Evolutionary conservation across 2,797 vertebrate genomes (phyloP).

Genomic region (Lophotriccus pileatus): DNA sequence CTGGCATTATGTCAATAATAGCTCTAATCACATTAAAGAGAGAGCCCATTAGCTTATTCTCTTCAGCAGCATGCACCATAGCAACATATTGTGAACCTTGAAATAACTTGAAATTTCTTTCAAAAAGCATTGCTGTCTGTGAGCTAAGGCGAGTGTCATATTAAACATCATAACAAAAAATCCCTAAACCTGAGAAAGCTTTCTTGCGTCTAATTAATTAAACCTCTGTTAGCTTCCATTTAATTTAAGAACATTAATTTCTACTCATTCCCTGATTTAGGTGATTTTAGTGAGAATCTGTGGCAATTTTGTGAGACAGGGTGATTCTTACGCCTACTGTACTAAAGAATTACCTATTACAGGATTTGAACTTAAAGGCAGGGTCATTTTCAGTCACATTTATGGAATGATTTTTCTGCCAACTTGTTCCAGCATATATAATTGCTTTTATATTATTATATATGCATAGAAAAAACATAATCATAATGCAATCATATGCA

Average conservation of each 20-base stretch:
- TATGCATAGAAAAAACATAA: neutral
- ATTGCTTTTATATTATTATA: neutral
- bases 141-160: slow-evolving; percentile 29
- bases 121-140: slow-evolving; percentile 36
- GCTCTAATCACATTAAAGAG: slow-evolving; percentile 99
- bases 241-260: slow-evolving; percentile 13
- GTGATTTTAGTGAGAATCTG: slow-evolving; percentile 5
- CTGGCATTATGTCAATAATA: slow-evolving; percentile 99
- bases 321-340: neutral
- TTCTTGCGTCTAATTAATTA: neutral
- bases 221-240: neutral
- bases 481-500: neutral
- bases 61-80: slow-evolving; percentile 79
- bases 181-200: neutral
- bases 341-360: slow-evolving; percentile 9
- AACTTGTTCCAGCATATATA: neutral
- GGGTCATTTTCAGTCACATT: neutral
- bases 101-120: slow-evolving; percentile 71
- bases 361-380: neutral
- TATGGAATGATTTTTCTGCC: neutral
- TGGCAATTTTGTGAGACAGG: neutral
- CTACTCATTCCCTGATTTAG: neutral
- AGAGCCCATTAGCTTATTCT: slow-evolving; percentile 98
- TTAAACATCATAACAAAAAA: slow-evolving; percentile 1
- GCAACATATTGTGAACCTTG: slow-evolving; percentile 78